Evolutionary conservation across 1,140 invertebrate genomes (phyloP), one percentile per base, ranked within the genome.

Genomic region (roundworm (Caenorhabditis elegans)): DNA sequence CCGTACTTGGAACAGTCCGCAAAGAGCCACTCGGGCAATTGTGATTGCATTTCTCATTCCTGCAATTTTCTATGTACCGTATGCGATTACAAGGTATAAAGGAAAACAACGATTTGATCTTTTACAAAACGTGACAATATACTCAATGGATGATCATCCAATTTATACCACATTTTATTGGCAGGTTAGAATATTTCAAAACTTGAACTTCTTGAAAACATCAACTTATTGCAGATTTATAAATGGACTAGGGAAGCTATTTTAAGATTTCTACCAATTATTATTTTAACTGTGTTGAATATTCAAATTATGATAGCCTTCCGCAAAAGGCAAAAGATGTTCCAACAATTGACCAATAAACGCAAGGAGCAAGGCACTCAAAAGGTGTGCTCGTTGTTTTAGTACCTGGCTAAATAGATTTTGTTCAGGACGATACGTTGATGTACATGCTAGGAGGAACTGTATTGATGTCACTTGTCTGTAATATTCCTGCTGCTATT

Each of bases 401-500:
- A 15, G 39, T 15, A 43, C 39, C 15, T 43, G n/a, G n/a, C n/a
- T n/a, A 8, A 8, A 43, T 15, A 43, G 5, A 43, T 8, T 43
- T 43, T 43, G 39, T 70, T 26, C 70, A 87, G 47, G 88, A 89
- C 55, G 88, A 89, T n/a, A 89, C 88, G 0, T 60, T 89, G 11
- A 82, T 89, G 36, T 90, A 89, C 51, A 86, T 89, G 55, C 70
- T 89, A 11, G 89, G 84, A 17, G 89, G 86, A 31, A 90, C 90
- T 31, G 89, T 87, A 28, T 83, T 83, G 10, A 88, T 88, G 88
- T 90, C 87, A 78, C 86, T 90, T 34, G 84, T 89, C 34, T 89
- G 88, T 70, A 89, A 89, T 49, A 89, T 90, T 80, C 88, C 88
- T 6, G 88, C 88, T 4, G 88, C 88, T 22, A 86, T 90, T 11